Evolutionary conservation across 2,888 invertebrate genomes (phyloP), one percentile per base, ranked within the genome.

Genomic region (Protophormia terraenovae): DNA sequence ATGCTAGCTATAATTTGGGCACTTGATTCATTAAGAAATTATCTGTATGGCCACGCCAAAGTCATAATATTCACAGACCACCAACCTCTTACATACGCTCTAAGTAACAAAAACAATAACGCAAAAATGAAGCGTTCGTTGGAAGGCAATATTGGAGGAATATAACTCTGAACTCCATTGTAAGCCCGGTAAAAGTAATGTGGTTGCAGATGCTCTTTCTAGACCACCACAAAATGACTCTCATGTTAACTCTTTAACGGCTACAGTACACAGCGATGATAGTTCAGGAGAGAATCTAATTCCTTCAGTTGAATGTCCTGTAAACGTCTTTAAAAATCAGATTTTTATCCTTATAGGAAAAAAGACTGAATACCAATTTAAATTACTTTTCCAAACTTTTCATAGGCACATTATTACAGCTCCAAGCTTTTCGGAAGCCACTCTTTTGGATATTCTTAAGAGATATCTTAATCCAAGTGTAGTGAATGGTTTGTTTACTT

Each of bases 291-390:
- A 78, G 4, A 60, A 75, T 35, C 16, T 83, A 12, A 77, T 78
- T 29, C 78, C 77, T 16, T 14, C 41, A 14, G 45, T n/a, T n/a
- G n/a, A n/a, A n/a, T n/a, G n/a, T n/a, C n/a, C n/a, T n/a, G n/a
- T n/a, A n/a, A n/a, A n/a, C 19, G 64, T 64, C n/a, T 72, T 67
- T n/a, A 81, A 73, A 45, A 55, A 81, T 16, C 72, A 84, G 32
- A 77, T 85, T 45, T 77, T 29, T 22, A 10, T 81, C 16, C 24
- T 60, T 2, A 53, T n/a, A 19, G 67, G 66, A 14, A 12, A 67
- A n/a, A 32, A 53, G 45, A 41, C 8, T 29, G 19, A 47, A 50
- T 41, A 50, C 6, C 45, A 41, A 38, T 66, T 58, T 60, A 67
- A 76, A 47, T 12, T 76, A 38, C 32, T 24, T 35, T 82, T 72